Evolutionary conservation across 2,113 vertebrate species (phyloP), one percentile per base, ranked within the genome.

Genomic region (Pygoscelis antarcticus): DNA sequence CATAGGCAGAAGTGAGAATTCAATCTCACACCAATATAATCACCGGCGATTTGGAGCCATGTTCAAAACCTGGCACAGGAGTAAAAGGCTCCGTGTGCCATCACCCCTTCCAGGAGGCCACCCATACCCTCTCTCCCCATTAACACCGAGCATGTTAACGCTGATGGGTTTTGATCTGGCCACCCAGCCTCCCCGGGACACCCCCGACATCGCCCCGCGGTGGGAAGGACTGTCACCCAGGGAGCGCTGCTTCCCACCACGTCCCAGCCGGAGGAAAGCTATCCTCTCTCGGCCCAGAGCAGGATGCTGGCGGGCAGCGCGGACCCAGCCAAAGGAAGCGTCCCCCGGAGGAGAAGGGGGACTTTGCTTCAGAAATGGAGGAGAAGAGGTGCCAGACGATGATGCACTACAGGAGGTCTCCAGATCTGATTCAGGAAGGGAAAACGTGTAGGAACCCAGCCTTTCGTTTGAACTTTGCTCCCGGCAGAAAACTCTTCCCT

Each of bases 1-100:
- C 16, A 5, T 3, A 30, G 40, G 16, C 19, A 54, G 64, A 64
- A 46, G 22, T 5, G 32, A 94, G 44, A 23, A 44, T 42, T 84
- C 52, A 27, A 10, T 10, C 47, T 51, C 8, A 1, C 5, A 10
- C 5, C 38, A 36, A 7, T 16, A 29, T 3, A 32, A 77, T 18
- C 57, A 14, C 55, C 0, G 0, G 15, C 0, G 1, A 68, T 23
- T 10, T 51, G 22, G 46, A 90, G 60, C 6, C 26, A 30, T 0
- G 0, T 34, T 69, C 68, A 65, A 10, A 85, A 52, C 83, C 27
- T 2, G 3, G 21, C 13, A 6, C 22, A 7, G 51, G 42, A 62
- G 38, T 18, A 40, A 13, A 49, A 46, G 34, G 51, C 30, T 77
- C 76, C 44, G 5, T 3, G 22, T 38, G 34, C 65, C 52, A 79